phyloP scores from a whole-genome alignment of 1,140 invertebrate species.

The Macrotrachela quadricornifera region DNA sequence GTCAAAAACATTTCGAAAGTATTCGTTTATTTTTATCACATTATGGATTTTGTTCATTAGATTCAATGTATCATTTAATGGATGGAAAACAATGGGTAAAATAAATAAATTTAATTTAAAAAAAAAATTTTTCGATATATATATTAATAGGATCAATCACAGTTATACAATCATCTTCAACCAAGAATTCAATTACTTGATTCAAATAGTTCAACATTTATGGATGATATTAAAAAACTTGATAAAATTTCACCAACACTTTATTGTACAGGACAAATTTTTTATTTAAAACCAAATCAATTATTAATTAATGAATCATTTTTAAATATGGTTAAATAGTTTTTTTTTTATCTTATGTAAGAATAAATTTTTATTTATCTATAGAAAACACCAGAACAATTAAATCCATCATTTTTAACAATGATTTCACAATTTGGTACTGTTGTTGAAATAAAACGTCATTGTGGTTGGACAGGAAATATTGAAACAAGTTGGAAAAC shows the following conservation, averaged over 20 bases:
- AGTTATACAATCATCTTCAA: not conserved
- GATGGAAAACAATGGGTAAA: too few relatives aligned
- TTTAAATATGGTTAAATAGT: slow-evolving; percentile 45
- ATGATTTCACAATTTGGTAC: slow-evolving; percentile 61
- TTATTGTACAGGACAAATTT: slow-evolving; percentile 74
- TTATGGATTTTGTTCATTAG: slow-evolving; percentile 66
- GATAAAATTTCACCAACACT: slow-evolving; percentile 60
- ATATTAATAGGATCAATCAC: not conserved
- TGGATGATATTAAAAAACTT: slow-evolving; percentile 45
- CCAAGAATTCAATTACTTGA: slow-evolving; percentile 39
- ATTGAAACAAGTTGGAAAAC: slow-evolving; percentile 50
- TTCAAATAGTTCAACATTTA: slow-evolving; percentile 45
- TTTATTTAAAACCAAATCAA: slow-evolving; percentile 73
- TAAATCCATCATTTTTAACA: slow-evolving; percentile 51
- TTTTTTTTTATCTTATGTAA: not conserved
- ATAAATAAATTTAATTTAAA: not conserved
- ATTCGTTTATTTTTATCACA: slow-evolving; percentile 76
- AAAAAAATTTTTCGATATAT: too few relatives aligned
- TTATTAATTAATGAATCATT: slow-evolving; percentile 52
- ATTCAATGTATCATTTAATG: slow-evolving; percentile 27
- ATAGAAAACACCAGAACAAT: slow-evolving; percentile 31
- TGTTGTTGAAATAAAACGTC: slow-evolving; percentile 54
- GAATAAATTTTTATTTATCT: slow-evolving; percentile 3
- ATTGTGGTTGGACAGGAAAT: slow-evolving; percentile 73
- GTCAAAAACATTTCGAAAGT: not conserved